A percentile compares a stretch with the other conserved stretches of the same genome.
These are phyloP conservation scores for Amazonetta brasiliensis DNA, from an alignment of 2,797 vertebrate species.

Conservation along the genomic window DNA sequence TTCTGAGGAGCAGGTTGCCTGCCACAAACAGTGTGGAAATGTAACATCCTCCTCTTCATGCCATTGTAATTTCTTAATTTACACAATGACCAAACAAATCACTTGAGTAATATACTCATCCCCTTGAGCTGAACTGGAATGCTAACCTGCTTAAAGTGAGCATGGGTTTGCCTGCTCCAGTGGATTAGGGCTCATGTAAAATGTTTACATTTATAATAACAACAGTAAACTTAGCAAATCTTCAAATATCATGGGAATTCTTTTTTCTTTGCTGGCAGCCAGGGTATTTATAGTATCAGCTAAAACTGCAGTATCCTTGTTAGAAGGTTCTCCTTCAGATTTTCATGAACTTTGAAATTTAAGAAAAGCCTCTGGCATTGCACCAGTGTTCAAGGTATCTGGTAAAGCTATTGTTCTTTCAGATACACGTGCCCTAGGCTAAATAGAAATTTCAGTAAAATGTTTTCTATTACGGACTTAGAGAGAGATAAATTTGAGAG, in stretches of 20 bases:
- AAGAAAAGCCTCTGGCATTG: not conserved
- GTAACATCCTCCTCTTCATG: not conserved
- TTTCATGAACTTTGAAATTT: not conserved
- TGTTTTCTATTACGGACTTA: not conserved
- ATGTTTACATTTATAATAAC: not conserved
- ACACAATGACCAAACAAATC: conserved; percentile 16
- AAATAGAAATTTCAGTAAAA: not conserved
- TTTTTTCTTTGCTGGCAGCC: not conserved
- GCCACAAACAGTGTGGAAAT: not conserved
- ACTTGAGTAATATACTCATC: conserved; percentile 9
- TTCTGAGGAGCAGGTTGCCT: not conserved
- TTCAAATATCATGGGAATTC: not conserved
- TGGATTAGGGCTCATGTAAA: conserved; percentile 32
- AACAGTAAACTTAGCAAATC: conserved; percentile 7
- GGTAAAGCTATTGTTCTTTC: not conserved
- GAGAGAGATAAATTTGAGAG: not conserved
- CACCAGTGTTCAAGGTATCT: not conserved
- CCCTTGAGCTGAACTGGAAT: conserved; percentile 50
- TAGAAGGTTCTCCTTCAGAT: not conserved
- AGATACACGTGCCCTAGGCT: not conserved
- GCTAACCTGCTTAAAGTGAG: conserved; percentile 55
- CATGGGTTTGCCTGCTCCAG: not conserved
- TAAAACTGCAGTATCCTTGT: not conserved
- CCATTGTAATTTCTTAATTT: not conserved
- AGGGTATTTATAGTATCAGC: not conserved